Conservation (phyloP, 53 echinoderm and acorn worm genomes). For the Crossaster papposus region DNA sequence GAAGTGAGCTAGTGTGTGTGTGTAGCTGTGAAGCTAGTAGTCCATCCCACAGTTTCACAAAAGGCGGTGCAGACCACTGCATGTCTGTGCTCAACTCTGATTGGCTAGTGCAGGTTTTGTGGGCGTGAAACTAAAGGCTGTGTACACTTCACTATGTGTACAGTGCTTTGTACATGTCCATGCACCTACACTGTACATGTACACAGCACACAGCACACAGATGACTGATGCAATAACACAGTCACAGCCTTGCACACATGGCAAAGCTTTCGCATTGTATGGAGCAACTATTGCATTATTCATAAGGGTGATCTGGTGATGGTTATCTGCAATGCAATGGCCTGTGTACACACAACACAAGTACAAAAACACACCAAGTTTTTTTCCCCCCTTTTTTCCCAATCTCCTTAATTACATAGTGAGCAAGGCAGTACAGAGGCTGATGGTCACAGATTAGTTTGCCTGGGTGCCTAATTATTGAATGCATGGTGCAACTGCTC, state of each 20-base stretch:
- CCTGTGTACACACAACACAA: not conserved
- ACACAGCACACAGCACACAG: not conserved
- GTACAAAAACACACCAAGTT: conserved; percentile 3
- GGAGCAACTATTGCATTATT: conserved; percentile 31
- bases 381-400: conserved; percentile 3
- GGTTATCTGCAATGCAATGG: conserved; percentile 2
- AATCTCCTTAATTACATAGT: conserved; percentile 60
- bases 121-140: not conserved
- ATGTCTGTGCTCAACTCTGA: conserved; percentile 13
- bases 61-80: conserved; percentile 44
- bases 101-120: conserved; percentile 29
- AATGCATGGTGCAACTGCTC: conserved; percentile 47
- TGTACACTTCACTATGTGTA: conserved; percentile 6
- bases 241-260: not conserved
- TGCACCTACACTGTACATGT: not conserved
- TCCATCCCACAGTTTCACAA: conserved; percentile 40
- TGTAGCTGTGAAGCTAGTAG: conserved; percentile 3
- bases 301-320: conserved; percentile 24
- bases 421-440: conserved; percentile 35
- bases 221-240: conserved; percentile 36
- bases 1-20: not conserved
- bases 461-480: conserved; percentile 58
- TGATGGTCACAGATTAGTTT: conserved; percentile 52
- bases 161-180: conserved; percentile 12
- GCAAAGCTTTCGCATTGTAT: not conserved